phyloP scores from a whole-genome alignment of 1,140 invertebrate species.

The Maconellicoccus hirsutus region DNA sequence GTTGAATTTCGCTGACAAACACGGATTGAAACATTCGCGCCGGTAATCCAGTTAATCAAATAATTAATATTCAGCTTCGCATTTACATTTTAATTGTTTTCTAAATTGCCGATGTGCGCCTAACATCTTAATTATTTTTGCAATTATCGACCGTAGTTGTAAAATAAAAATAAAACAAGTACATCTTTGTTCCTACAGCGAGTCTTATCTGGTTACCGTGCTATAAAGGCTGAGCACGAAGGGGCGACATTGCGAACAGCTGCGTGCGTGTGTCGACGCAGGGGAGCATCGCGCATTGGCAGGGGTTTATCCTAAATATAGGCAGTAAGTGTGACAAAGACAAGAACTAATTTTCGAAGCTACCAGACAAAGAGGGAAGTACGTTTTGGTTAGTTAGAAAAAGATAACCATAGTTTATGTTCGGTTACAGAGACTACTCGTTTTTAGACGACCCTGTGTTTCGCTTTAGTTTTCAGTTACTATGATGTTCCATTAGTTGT shows the following conservation, averaged over 20 bases:
- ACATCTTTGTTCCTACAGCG: neutral
- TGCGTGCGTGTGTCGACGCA: constrained; percentile 6
- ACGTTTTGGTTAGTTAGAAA: constrained; percentile 4
- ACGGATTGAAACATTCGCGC: neutral
- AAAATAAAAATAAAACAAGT: neutral
- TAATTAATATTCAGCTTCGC: neutral
- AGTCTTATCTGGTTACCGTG: neutral
- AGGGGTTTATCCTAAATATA: constrained; percentile 9
- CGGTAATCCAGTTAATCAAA: neutral
- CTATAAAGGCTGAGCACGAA: neutral
- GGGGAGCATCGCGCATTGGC: constrained; percentile 5
- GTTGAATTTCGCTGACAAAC: neutral
- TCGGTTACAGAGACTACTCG: neutral
- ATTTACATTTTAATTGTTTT: constrained; percentile 6
- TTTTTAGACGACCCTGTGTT: neutral
- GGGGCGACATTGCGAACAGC: constrained; percentile 6
- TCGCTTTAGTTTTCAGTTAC: neutral
- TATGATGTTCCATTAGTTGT: neutral
- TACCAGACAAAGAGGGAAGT: neutral
- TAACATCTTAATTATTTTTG: constrained; percentile 6
- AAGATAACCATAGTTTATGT: constrained; percentile 5
- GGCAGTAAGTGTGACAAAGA: constrained; percentile 2
- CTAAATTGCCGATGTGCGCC: neutral
- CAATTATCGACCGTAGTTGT: neutral
- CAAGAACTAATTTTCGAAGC: neutral